These are phyloP conservation scores for Hyles vespertilio DNA, from an alignment of 1,140 invertebrate genomes.

Conservation along the genomic window DNA sequence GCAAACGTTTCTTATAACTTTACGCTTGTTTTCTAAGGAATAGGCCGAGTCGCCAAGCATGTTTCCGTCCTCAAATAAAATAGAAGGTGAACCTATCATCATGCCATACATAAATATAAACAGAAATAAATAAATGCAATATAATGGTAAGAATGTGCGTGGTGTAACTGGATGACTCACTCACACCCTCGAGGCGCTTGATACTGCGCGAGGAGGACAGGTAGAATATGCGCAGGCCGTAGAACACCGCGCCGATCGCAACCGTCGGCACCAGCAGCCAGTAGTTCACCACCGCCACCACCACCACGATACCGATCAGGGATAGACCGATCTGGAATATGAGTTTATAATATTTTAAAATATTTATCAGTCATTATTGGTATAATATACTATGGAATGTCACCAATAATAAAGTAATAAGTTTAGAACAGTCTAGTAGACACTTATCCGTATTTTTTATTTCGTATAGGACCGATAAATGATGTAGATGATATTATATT, in stretches of 20 bases:
- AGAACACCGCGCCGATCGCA: conserved; percentile 83
- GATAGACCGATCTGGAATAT: conserved; percentile 80
- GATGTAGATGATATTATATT: no score
- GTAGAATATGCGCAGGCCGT: conserved; percentile 86
- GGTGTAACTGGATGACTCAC: conserved; percentile 78
- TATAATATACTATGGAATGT: no score
- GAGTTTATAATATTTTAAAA: background rate
- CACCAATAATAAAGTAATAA: no score
- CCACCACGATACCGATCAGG: conserved; percentile 84
- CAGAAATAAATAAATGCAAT: background rate
- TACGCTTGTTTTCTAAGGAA: no score
- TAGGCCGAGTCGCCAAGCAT: no score
- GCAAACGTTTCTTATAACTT: no score
- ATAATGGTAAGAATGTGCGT: background rate
- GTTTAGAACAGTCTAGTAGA: no score
- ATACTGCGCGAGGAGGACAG: conserved; percentile 88
- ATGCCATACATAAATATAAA: background rate
- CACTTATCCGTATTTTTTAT: no score
- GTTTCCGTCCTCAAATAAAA: no score
- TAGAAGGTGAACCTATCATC: no score
- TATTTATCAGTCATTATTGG: no score
- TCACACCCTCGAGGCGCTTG: conserved; percentile 91
- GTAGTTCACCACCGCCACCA: conserved; percentile 85
- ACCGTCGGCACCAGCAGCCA: conserved; percentile 84
- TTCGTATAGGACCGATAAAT: no score